phyloP scores from a whole-genome alignment of 2,888 invertebrate genomes.

The Bhutanitis thaidina region DNA sequence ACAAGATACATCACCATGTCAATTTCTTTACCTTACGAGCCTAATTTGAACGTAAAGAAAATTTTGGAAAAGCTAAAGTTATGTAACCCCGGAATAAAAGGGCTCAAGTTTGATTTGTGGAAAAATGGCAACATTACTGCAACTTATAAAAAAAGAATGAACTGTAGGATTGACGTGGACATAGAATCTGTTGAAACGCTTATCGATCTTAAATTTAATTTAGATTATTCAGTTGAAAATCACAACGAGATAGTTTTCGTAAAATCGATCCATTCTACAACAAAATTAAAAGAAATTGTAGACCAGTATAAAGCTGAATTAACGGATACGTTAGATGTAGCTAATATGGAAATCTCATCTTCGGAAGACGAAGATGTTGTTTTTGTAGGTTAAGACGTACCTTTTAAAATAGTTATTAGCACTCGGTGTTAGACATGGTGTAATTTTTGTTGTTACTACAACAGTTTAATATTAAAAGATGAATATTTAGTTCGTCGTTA shows the following conservation, averaged over 20 bases:
- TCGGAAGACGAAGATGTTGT: conserved; percentile 42
- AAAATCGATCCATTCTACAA: conserved; percentile 35
- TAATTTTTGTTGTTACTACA: too few relatives aligned
- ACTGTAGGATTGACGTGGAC: conserved; percentile 48
- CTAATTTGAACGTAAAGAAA: conserved; percentile 24
- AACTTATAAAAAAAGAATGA: conserved; percentile 1
- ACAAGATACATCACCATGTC: conserved; percentile 46
- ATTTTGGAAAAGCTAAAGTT: conserved; percentile 44
- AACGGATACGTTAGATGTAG: conserved; percentile 54
- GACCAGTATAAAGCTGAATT: conserved; percentile 46
- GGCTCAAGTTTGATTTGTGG: conserved; percentile 56
- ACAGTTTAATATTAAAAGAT: too few relatives aligned
- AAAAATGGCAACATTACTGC: conserved; percentile 31
- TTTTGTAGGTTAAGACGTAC: conserved; percentile 19
- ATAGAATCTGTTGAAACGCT: conserved; percentile 57
- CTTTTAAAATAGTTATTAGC: too few relatives aligned
- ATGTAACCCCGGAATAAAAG: conserved; percentile 55
- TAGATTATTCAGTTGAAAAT: conserved; percentile 45
- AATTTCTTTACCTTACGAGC: conserved; percentile 30
- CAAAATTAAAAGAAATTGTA: conserved; percentile 39
- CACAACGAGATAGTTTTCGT: conserved; percentile 30
- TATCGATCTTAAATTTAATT: conserved; percentile 37
- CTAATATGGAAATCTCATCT: conserved; percentile 62
- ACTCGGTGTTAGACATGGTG: too few relatives aligned
- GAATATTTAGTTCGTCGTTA: too few relatives aligned